Conservation (phyloP, 1,140 invertebrate species). For the Drosophila bocqueti region DNA sequence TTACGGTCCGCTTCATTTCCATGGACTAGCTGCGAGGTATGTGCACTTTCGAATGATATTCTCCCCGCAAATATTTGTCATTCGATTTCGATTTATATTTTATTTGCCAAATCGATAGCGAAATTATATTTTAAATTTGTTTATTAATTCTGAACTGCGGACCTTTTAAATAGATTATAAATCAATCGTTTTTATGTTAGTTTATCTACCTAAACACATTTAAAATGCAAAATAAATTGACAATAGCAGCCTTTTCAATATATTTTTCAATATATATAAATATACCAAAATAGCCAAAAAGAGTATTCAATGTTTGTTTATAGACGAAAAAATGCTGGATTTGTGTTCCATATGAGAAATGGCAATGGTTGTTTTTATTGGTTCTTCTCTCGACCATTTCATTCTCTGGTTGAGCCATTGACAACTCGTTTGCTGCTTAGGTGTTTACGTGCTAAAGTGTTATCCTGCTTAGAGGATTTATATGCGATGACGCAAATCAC, state of each 20-base stretch:
- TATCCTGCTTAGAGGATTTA: slow-evolving; percentile 68
- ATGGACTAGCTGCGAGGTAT: slow-evolving; percentile 31
- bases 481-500: slow-evolving; percentile 38
- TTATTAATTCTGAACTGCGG: too few species aligned
- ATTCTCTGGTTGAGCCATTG: slow-evolving; percentile 67
- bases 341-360: slow-evolving; percentile 52
- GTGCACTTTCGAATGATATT: slow-evolving; percentile 23
- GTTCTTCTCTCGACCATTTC: slow-evolving; percentile 63
- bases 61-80: slow-evolving; percentile 14
- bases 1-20: slow-evolving; percentile 35
- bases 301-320: slow-evolving; percentile 13
- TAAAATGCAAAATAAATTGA: too few species aligned
- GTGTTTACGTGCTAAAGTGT: slow-evolving; percentile 76
- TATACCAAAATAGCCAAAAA: not conserved
- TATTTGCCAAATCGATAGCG: not conserved
- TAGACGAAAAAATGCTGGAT: not conserved
- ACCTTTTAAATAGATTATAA: not conserved
- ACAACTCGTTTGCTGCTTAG: slow-evolving; percentile 67
- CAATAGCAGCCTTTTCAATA: not conserved
- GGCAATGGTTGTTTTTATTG: slow-evolving; percentile 64
- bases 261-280: not conserved
- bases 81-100: not conserved
- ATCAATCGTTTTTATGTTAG: not conserved
- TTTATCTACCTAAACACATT: not conserved
- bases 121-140: not conserved